phyloP scores from a whole-genome alignment of 2,113 vertebrate genomes.

The Melospiza georgiana region DNA sequence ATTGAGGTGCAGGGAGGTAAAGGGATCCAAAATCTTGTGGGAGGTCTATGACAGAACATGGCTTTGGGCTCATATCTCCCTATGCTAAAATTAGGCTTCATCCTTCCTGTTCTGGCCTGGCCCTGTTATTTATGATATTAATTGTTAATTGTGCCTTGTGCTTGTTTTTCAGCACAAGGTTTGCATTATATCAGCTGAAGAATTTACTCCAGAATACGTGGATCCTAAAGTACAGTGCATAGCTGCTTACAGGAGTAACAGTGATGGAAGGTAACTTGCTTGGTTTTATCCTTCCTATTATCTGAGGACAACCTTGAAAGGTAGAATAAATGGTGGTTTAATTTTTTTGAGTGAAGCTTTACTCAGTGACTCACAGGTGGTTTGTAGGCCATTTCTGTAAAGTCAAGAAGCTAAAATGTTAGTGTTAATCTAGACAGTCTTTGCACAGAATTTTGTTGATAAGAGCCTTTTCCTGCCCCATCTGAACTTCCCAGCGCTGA shows the following conservation, averaged over 20 bases:
- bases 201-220: conserved; percentile 85
- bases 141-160: background rate
- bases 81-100: background rate
- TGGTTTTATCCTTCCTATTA: background rate
- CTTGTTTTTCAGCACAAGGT: conserved; percentile 82
- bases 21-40: background rate
- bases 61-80: background rate
- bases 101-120: background rate
- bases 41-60: background rate
- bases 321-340: background rate
- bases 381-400: background rate
- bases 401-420: background rate
- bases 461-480: background rate
- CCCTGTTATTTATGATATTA: background rate
- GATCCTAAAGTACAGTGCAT: conserved; percentile 85
- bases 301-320: background rate
- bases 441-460: background rate
- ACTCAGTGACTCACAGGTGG: background rate
- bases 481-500: background rate
- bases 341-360: background rate
- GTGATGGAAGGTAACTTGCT: conserved; percentile 67
- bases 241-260: conserved; percentile 75
- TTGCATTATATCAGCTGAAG: conserved; percentile 81
- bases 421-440: background rate
- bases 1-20: background rate